phyloP scores from a whole-genome alignment of 2,888 invertebrate species.

The Patella depressa region DNA sequence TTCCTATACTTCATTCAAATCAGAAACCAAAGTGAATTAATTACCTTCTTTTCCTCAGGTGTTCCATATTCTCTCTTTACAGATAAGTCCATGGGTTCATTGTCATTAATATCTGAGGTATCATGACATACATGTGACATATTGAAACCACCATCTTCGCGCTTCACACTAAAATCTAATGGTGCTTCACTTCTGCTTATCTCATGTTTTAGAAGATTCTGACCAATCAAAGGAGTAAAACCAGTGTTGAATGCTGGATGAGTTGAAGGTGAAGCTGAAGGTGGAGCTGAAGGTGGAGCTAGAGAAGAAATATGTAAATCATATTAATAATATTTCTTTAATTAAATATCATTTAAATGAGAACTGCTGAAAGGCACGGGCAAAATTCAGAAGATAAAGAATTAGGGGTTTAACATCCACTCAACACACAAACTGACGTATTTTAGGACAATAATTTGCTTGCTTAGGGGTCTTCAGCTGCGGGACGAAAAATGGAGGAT shows the following conservation, averaged over 20 bases:
- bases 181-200: background rate
- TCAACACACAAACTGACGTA: too few species aligned
- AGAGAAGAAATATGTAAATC: background rate
- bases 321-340: too few species aligned
- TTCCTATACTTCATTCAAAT: too few species aligned
- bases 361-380: too few species aligned
- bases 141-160: too few species aligned
- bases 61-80: slow-evolving; percentile 35
- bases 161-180: background rate
- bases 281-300: slow-evolving; percentile 9
- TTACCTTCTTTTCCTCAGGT: background rate
- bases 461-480: too few species aligned
- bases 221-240: slow-evolving; percentile 7
- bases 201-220: background rate
- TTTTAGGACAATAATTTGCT: too few species aligned
- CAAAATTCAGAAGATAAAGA: too few species aligned
- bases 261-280: slow-evolving; percentile 2
- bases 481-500: too few species aligned
- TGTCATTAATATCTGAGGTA: slow-evolving; percentile 16
- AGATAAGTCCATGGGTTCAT: slow-evolving; percentile 61
- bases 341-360: too few species aligned
- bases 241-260: background rate
- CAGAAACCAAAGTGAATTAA: too few species aligned
- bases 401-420: too few species aligned
- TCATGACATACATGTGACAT: background rate